phyloP scores from a whole-genome alignment of 2,797 vertebrate genomes.

The Arremon aurantiirostris region DNA sequence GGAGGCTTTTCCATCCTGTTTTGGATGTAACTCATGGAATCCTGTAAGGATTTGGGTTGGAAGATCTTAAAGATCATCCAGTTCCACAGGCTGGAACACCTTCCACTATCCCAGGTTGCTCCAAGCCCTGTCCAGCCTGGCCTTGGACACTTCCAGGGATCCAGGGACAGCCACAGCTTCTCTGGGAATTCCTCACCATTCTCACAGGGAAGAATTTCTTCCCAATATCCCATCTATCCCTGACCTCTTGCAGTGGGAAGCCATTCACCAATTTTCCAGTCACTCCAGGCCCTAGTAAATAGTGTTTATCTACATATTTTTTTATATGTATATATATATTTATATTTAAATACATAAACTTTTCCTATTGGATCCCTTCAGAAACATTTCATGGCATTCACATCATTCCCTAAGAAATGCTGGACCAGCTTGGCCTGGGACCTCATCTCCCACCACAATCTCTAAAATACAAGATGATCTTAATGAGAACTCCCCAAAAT shows the following conservation, averaged over 20 bases:
- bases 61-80: not conserved
- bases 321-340: too few species aligned
- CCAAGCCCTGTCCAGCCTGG: accelerated
- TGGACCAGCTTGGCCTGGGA: not conserved
- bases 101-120: not conserved
- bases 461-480: not conserved
- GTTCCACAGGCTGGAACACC: not conserved
- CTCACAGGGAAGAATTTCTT: too few species aligned
- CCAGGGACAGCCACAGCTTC: too few species aligned
- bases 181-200: too few species aligned
- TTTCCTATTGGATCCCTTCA: not conserved
- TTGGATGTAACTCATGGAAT: accelerated
- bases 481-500: not conserved
- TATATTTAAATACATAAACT: not conserved
- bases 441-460: not conserved
- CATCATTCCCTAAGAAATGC: not conserved
- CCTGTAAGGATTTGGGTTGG: not conserved
- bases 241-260: too few species aligned
- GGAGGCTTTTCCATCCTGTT: not conserved
- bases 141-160: not conserved
- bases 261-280: too few species aligned
- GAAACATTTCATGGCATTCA: not conserved
- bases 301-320: too few species aligned
- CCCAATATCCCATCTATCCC: too few species aligned
- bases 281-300: too few species aligned